Evolutionary conservation across 2,113 vertebrate species (phyloP).

Genomic region (Chaetura pelagica): DNA sequence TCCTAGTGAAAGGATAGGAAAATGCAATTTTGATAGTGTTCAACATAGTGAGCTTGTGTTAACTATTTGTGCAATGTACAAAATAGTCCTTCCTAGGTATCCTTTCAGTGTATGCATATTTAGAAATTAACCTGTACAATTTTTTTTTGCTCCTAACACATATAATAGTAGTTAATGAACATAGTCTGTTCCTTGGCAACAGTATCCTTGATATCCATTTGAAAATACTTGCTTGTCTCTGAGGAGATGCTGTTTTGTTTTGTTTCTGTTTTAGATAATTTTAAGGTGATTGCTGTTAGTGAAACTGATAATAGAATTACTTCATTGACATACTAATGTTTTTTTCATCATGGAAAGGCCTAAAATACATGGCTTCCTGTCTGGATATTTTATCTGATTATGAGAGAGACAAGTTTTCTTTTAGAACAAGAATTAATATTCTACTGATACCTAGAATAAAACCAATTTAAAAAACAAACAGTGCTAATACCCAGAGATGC

Average conservation of each 20-base stretch:
- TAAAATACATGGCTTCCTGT: neutral
- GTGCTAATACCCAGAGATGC: neutral
- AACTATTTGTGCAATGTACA: neutral
- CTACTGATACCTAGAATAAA: neutral
- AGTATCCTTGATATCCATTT: neutral
- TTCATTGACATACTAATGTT: neutral
- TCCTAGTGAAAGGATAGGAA: neutral
- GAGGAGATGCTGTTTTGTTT: neutral
- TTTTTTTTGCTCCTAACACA: neutral
- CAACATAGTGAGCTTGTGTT: neutral
- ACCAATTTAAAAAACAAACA: neutral
- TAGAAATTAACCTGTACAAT: neutral
- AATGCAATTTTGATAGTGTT: neutral
- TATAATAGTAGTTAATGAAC: neutral
- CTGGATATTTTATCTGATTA: neutral
- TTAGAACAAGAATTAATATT: neutral
- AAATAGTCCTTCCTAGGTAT: neutral
- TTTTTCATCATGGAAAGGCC: neutral
- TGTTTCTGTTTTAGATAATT: conserved; percentile 1
- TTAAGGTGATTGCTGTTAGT: neutral
- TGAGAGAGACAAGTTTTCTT: neutral
- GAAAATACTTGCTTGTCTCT: neutral
- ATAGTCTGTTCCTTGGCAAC: neutral
- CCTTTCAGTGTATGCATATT: neutral
- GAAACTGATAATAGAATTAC: neutral